Conservation (phyloP, 2,888 invertebrate genomes). For the Scelioninae gen. 1 region DNA sequence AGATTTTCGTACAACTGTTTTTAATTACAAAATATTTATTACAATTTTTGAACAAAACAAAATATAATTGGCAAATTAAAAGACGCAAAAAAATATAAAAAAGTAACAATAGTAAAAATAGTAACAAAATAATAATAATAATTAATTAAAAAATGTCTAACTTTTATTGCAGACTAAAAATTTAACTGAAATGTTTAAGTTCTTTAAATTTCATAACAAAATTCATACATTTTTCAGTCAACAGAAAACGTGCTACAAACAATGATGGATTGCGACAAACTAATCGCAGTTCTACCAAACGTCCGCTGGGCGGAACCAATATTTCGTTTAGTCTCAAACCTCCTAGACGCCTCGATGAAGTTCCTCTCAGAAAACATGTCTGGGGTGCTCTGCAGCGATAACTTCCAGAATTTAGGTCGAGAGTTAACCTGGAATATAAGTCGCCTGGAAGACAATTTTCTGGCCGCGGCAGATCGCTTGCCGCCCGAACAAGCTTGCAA, state of each 20-base stretch:
- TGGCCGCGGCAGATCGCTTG: constrained; percentile 91
- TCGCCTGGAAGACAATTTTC: constrained; percentile 91
- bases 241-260: constrained; percentile 93
- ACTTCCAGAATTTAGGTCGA: constrained; percentile 88
- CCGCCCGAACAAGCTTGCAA: constrained; percentile 93
- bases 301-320: constrained; percentile 94
- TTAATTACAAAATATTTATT: too few species aligned
- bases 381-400: constrained; percentile 89
- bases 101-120: too few species aligned
- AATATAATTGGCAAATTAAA: too few species aligned
- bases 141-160: too few species aligned
- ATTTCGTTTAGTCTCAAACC: constrained; percentile 90
- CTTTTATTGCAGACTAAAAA: too few species aligned
- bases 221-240: constrained; percentile 84
- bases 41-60: too few species aligned
- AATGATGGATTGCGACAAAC: constrained; percentile 92
- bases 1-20: too few species aligned
- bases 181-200: too few species aligned
- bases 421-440: constrained; percentile 90
- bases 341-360: constrained; percentile 92
- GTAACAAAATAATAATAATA: too few species aligned
- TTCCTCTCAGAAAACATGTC: constrained; percentile 92
- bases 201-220: too few species aligned
- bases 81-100: too few species aligned
- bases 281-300: constrained; percentile 90